These are phyloP conservation scores for Zygaena filipendulae DNA, from an alignment of 2,888 invertebrate species.

Conservation along the genomic window DNA sequence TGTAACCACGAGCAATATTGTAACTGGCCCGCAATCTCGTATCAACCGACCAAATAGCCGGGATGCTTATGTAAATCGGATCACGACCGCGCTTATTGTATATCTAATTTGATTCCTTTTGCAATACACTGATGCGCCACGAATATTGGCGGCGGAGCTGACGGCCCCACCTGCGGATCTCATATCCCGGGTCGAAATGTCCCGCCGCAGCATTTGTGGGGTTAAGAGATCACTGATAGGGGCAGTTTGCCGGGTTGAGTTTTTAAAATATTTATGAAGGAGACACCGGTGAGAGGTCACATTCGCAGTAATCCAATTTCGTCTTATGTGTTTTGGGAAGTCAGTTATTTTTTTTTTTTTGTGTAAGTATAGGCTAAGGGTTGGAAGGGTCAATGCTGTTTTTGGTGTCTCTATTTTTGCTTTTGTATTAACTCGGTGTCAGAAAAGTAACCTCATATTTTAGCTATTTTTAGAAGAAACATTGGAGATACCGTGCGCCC, in stretches of 20 bases:
- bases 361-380: conserved; percentile 36
- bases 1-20: conserved; percentile 52
- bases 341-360: conserved; percentile 56
- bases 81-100: conserved; percentile 62
- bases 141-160: no score
- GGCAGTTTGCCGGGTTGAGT: conserved; percentile 41
- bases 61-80: conserved; percentile 65
- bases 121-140: conserved; percentile 60
- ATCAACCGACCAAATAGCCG: conserved; percentile 59
- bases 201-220: conserved; percentile 38
- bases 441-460: no score
- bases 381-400: conserved; percentile 42
- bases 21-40: conserved; percentile 56
- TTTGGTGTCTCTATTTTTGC: no score
- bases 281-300: conserved; percentile 41
- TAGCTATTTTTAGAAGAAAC: no score
- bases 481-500: no score
- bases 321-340: conserved; percentile 61
- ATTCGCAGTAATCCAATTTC: conserved; percentile 63
- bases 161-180: conserved; percentile 52
- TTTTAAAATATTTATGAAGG: conserved; percentile 67
- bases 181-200: conserved; percentile 42
- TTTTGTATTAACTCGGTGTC: no score
- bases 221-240: conserved; percentile 58
- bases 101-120: conserved; percentile 67